Base-by-base conservation (phyloP, 1,140 invertebrate genomes). In the Pristionchus pacificus region DNA sequence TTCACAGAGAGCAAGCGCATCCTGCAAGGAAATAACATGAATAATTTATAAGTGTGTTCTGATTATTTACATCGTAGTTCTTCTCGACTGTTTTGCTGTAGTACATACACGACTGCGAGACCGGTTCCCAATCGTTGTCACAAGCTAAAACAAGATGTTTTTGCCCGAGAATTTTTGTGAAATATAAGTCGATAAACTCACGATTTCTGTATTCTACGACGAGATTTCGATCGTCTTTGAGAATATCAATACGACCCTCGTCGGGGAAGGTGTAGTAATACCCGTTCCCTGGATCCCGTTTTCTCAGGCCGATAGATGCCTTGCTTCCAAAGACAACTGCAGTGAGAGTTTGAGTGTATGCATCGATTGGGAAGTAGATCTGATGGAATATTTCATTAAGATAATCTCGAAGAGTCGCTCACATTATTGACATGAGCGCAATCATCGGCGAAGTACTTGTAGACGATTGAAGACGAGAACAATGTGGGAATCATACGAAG, bases 1-100 rank as follows among this genome's bases (percentile, higher is more conserved):
- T n/a, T n/a, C n/a, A n/a, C n/a, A 67, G 74, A 15, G 76, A 61
- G 49, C 58, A 76, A 29, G 68, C 75, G 10, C 73, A 63, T 28
- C 61, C 72, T 14, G 13, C n/a, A 24, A 31, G 14, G 31, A 73
- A 76, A 69, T 61, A 71, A 19, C n/a, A n/a, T n/a, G n/a, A n/a
- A n/a, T n/a, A n/a, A n/a, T n/a, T n/a, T n/a, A n/a, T n/a, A n/a
- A n/a, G n/a, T n/a, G n/a, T n/a, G n/a, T n/a, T n/a, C n/a, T n/a
- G n/a, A n/a, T n/a, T n/a, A n/a, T n/a, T n/a, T n/a, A n/a, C n/a
- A n/a, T n/a, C n/a, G n/a, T n/a, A n/a, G n/a, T n/a, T n/a, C n/a
- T n/a, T n/a, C n/a, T n/a, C n/a, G n/a, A n/a, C n/a, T n/a, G n/a
- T n/a, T n/a, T n/a, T n/a, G 2, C 6, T 19, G 19, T 6, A 49